A percentile compares a stretch with the other conserved stretches of the same genome.
phyloP scores from a whole-genome alignment of 2,797 vertebrate genomes.

The Hydrophis major region DNA sequence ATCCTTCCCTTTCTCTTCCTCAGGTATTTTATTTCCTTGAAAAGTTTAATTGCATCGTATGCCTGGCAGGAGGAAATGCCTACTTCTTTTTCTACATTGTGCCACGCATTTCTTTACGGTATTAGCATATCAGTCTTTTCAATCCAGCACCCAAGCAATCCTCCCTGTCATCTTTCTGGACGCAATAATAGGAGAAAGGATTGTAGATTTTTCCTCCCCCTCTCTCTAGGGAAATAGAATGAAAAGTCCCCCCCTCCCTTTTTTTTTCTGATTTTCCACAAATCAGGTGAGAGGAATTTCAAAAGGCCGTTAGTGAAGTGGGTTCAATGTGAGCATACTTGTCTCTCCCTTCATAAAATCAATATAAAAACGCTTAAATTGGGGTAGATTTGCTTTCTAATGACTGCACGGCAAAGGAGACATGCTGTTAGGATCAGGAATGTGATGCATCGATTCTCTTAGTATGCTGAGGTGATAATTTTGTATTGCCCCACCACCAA shows the following conservation, averaged over 20 bases:
- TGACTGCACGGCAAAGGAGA: no score
- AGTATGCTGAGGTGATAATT: background rate
- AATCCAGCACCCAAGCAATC: background rate
- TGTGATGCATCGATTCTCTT: background rate
- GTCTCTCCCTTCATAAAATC: background rate
- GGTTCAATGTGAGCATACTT: background rate
- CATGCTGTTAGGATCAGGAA: background rate
- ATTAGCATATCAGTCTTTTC: background rate
- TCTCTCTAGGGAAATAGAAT: background rate
- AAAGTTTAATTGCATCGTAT: background rate
- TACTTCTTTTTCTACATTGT: background rate
- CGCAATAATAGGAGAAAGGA: background rate
- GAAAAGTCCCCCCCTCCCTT: background rate
- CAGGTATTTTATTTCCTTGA: background rate
- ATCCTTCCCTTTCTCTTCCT: background rate
- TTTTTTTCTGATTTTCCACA: background rate
- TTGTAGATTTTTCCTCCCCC: background rate
- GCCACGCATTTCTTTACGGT: background rate
- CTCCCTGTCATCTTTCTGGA: background rate
- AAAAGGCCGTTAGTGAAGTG: background rate
- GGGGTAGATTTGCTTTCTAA: background rate
- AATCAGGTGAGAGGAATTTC: background rate
- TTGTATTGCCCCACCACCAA: background rate
- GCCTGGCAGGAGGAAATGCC: background rate
- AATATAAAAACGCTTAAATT: background rate